Conservation (phyloP, 2,797 vertebrate genomes). For the Anguilla pacifica region DNA sequence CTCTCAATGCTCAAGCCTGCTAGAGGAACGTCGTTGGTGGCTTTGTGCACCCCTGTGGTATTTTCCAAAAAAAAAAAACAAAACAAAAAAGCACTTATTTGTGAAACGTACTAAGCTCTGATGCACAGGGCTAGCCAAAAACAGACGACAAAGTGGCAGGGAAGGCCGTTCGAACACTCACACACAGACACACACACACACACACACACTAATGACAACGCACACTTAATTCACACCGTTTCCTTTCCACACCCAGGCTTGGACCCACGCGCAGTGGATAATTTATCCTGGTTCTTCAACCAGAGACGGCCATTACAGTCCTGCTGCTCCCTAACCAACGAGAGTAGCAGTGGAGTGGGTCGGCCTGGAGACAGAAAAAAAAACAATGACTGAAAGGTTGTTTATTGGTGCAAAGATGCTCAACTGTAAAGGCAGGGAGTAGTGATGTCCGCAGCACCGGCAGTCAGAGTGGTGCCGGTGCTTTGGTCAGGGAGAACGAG, state of each 20-base stretch:
- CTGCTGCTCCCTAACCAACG: background rate
- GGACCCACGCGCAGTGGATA: background rate
- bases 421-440: background rate
- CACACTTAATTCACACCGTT: background rate
- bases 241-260: background rate
- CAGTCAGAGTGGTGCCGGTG: background rate
- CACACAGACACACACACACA: background rate
- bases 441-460: background rate
- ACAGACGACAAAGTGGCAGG: background rate
- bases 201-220: background rate
- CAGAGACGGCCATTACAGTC: background rate
- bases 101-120: background rate
- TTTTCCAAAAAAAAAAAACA: background rate
- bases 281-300: background rate
- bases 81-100: slow-evolving; percentile 11
- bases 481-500: background rate
- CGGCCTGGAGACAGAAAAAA: background rate
- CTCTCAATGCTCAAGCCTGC: background rate
- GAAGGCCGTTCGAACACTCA: background rate
- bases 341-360: background rate
- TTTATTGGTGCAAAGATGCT: background rate
- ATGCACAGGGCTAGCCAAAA: background rate
- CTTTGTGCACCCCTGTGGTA: background rate
- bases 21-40: background rate
- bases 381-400: background rate